These are phyloP conservation scores for Callyntrura guangdongensis DNA, from an alignment of 2,888 invertebrate species.

Conservation along the genomic window DNA sequence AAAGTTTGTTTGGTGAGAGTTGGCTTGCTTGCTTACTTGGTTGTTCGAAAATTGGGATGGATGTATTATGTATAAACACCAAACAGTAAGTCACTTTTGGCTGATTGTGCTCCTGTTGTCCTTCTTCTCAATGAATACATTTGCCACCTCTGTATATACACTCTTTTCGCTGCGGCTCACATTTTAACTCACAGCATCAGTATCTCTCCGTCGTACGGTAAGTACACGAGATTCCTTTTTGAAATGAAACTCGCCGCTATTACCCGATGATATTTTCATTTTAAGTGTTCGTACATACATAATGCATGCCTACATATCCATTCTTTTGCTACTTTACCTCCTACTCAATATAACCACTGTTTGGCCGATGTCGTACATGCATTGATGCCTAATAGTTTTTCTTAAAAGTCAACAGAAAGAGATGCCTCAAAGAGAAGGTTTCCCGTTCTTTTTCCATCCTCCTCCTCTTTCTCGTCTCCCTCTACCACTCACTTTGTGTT, in stretches of 20 bases:
- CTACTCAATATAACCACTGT: background rate
- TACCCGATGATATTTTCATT: slow-evolving; percentile 60
- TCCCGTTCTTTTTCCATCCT: slow-evolving; percentile 38
- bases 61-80: slow-evolving; percentile 76
- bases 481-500: slow-evolving; percentile 21
- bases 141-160: slow-evolving; percentile 36
- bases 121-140: slow-evolving; percentile 72
- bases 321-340: slow-evolving; percentile 4
- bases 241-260: slow-evolving; percentile 53
- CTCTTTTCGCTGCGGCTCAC: background rate
- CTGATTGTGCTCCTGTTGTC: slow-evolving; percentile 69
- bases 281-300: slow-evolving; percentile 58
- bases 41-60: slow-evolving; percentile 66
- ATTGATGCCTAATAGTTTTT: slow-evolving; percentile 66
- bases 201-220: background rate
- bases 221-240: slow-evolving; percentile 48
- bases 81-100: slow-evolving; percentile 75
- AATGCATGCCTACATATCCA: background rate
- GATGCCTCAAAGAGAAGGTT: slow-evolving; percentile 38
- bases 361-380: background rate
- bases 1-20: slow-evolving; percentile 59
- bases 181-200: slow-evolving; percentile 45
- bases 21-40: slow-evolving; percentile 49
- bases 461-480: background rate
- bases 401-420: slow-evolving; percentile 73